phyloP scores from a whole-genome alignment of 2,797 vertebrate genomes.

The Spinibarbus caldwelli region DNA sequence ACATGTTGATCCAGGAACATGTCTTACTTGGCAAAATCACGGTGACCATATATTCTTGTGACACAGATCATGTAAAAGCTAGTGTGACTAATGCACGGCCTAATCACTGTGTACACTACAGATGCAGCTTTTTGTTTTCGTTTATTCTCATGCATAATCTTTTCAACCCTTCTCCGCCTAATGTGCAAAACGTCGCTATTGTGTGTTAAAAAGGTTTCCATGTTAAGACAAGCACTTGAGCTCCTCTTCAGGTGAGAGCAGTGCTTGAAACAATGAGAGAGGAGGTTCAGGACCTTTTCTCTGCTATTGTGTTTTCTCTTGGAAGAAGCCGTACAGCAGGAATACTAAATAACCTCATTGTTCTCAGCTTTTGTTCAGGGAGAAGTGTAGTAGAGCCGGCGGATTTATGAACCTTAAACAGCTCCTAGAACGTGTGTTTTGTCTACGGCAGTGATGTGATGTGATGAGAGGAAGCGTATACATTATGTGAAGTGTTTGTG shows the following conservation, averaged over 20 bases:
- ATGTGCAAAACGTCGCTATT: constrained; percentile 38
- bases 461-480: background rate
- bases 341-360: constrained; percentile 62
- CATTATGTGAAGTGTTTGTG: constrained; percentile 30
- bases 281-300: constrained; percentile 41
- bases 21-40: no score
- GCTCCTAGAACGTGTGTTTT: constrained; percentile 23
- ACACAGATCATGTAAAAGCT: constrained; percentile 35
- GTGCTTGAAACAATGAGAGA: constrained; percentile 46
- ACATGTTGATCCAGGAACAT: no score
- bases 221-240: constrained; percentile 59
- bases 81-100: constrained; percentile 34
- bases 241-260: constrained; percentile 59
- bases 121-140: constrained; percentile 32
- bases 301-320: constrained; percentile 57
- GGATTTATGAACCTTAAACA: constrained; percentile 46
- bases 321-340: constrained; percentile 39
- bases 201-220: constrained; percentile 52
- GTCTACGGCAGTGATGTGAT: background rate
- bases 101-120: constrained; percentile 49
- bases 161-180: constrained; percentile 27
- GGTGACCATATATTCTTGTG: no score
- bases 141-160: constrained; percentile 27
- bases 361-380: constrained; percentile 55
- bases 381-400: constrained; percentile 22